phyloP scores from a whole-genome alignment of 1,140 invertebrate genomes.

The Drosophila nigrodunni region DNA sequence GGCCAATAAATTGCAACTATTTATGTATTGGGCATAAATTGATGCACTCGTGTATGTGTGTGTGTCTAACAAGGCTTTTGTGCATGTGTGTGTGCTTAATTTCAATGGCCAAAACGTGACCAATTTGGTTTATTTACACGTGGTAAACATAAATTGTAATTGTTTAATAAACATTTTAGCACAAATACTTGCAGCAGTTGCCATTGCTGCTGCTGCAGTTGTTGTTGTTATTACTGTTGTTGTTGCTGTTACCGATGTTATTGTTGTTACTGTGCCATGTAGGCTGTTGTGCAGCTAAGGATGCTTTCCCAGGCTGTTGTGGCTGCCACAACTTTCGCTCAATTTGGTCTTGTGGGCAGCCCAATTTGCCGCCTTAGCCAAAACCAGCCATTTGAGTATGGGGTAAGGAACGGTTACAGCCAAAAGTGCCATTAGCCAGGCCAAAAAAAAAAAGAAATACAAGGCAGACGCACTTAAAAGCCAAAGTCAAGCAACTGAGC shows the following conservation, averaged over 20 bases:
- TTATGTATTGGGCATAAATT: slow-evolving; percentile 69
- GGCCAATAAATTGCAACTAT: slow-evolving; percentile 75
- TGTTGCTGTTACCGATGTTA: background rate
- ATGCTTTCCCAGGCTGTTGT: slow-evolving; percentile 37
- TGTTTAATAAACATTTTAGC: slow-evolving; percentile 52
- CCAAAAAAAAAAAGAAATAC: slow-evolving; percentile 20
- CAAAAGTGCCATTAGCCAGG: slow-evolving; percentile 5
- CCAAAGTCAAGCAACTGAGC: slow-evolving; percentile 33
- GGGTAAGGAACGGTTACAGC: background rate
- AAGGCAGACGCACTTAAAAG: slow-evolving; percentile 63
- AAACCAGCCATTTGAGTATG: slow-evolving; percentile 39
- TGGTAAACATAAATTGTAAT: slow-evolving; percentile 76
- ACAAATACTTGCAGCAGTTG: slow-evolving; percentile 27
- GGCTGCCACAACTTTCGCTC: slow-evolving; percentile 20
- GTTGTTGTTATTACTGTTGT: background rate
- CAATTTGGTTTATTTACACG: slow-evolving; percentile 84
- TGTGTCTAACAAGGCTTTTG: background rate
- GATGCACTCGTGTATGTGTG: slow-evolving; percentile 32
- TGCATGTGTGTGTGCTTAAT: slow-evolving; percentile 65
- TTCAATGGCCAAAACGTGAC: slow-evolving; percentile 81
- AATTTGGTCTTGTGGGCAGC: slow-evolving; percentile 47
- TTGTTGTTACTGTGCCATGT: slow-evolving; percentile 2
- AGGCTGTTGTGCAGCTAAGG: slow-evolving; percentile 8
- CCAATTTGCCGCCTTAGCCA: slow-evolving; percentile 37
- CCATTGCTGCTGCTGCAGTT: slow-evolving; percentile 10